Base-by-base conservation (phyloP, 2,888 invertebrate species). In the Pherbina coryleti region DNA sequence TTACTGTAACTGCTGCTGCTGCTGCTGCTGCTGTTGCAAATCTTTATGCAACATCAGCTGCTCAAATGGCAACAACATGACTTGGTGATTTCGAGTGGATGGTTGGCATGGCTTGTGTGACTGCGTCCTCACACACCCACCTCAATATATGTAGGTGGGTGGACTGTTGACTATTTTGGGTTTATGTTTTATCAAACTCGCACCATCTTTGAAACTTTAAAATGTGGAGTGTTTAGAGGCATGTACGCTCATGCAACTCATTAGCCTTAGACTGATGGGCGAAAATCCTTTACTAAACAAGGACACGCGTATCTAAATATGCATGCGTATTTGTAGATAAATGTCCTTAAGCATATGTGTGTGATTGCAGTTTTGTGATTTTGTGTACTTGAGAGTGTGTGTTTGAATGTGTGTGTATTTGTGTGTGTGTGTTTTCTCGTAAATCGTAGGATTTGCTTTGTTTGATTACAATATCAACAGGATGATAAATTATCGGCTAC, bases 401-500 rank as follows among this genome's bases (percentile, higher is more conserved):
- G 1, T 3, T 4, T 60, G 11, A 2, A 25, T 64, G 64, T 64
- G 31, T 28, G 67, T 51, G 69, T 51, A 14, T 51, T 8, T 28
- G 19, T 51, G 69, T 69, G 22, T 51, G 22, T 51, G 55, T 28
- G 31, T 44, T 49, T 9, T 22, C 69, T 69, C 69, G 69, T 69
- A 69, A 69, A 69, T 69, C 51, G 69, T 51, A 25, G 69, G 69
- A 69, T 69, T 69, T 69, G 51, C 3, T 51, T 49, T 69, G 69
- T 19, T 17, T 49, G 51, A 49, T 69, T n/a, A 28, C 28, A 64
- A 3, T 69, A 28, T 14, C 69, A 72, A 19, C 60, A 14, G 22
- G 17, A 37, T 72, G 72, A 60, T 72, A 60, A 72, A 72, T 72
- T 37, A 72, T 72, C 25, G 72, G 11, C 25, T 57, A 60, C 60